Base-by-base conservation (phyloP, 37 sponge, comb jelly and placozoan genomes). In the Axinella damicornis region DNA sequence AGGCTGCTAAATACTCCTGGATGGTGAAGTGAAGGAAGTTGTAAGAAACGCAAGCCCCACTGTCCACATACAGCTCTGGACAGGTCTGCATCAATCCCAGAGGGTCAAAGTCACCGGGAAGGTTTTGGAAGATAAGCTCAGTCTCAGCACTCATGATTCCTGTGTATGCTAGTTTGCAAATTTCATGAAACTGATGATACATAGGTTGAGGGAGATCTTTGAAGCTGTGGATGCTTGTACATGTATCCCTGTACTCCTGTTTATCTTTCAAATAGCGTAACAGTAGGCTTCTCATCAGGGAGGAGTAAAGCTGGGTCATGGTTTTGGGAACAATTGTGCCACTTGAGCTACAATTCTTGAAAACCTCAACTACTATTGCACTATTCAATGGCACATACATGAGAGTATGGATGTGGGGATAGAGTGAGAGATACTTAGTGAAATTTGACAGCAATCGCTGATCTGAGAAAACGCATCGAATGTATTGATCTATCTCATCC, bases 381-480 rank as follows among this genome's bases (percentile, higher is more conserved):
- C 41, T 14, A 19, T 82, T 72, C 5, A 82, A 37, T 57, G 83
- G 83, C n/a, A 72, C 36, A 46, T 82, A 82, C 83, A 83, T 74
- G 55, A 74, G 6, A 2, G 65, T 39, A 0, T 53, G 27, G 36
- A 83, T 64, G 56, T 18, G 52, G 1, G 84, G 84, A 52, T 83
- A 27, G 34, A 35, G 21, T 19, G 18, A 14, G 19, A 83, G n/a
- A 33, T 73, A 83, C 31, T 41, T 15, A 22, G 21, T 21, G 36
- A 83, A 83, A 20, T 25, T 65, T 15, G 38, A 21, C 2, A 35
- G 82, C 0, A 38, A 60, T 21, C 0, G 52, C 35, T 71, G 18
- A 16, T 19, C 5, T 21, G 54, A 18, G 20, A 66, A 52, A 31
- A 22, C 65, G 0, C 13, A 22, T 35, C 38, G 25, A n/a, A 41